Base-by-base conservation (phyloP, 1,140 invertebrate species). In the Drosophila sproati region DNA sequence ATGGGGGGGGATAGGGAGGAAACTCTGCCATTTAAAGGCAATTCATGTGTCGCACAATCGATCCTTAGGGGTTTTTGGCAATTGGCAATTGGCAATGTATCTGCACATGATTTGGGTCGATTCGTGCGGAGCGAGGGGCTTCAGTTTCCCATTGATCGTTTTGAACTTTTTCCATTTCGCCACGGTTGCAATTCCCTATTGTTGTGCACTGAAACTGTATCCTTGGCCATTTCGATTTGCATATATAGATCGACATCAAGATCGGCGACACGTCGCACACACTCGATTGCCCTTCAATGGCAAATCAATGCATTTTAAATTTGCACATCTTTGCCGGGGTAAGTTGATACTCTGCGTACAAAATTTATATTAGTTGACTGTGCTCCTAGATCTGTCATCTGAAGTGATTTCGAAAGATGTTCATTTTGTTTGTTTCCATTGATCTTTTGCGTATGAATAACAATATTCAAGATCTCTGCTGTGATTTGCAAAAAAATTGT, bases 231-330 rank as follows among this genome's bases (percentile, higher is more conserved):
- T 20, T 54, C 37, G 34, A 87, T 87, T 87, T 87, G 77, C 77
- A 82, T 87, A 87, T 87, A 87, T 63, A 67, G 70, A 74, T 74
- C 57, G 68, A 43, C 60, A 64, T 39, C 60, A 43, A 70, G 68
- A 86, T 79, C 64, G 68, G 63, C 52, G 55, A 64, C 37, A 77
- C 61, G 61, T 47, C 37, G 47, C 76, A 77, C 73, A 88, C 83
- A 88, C 77, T 87, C 66, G 83, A 87, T 87, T 87, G 83, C 51
- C 52, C 80, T 83, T 89, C 47, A 88, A 88, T 88, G 76, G 66
- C 43, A 71, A 85, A 86, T 85, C 57, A 81, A 87, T 86, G 74
- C 73, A 67, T 73, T 47, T 50, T 55, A 61, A 50, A 50, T 70
- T 80, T 69, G 75, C 77, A 55, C 72, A 88, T 77, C 47, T 39